Conservation (phyloP, 2,113 vertebrate species). For the Canis aureus region DNA sequence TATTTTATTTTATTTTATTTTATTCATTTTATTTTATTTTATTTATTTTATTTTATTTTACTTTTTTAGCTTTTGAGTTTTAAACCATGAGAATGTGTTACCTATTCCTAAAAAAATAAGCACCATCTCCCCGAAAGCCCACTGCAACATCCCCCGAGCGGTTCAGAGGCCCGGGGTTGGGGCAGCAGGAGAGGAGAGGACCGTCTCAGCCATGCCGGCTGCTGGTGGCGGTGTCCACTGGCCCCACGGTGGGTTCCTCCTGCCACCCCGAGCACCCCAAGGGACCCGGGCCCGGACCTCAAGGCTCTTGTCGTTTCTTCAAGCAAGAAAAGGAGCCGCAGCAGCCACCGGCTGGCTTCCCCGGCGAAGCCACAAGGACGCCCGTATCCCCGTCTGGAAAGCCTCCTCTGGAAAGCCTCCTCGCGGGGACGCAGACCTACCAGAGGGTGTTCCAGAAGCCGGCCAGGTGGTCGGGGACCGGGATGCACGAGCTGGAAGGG, state of each 20-base stretch:
- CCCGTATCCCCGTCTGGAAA: too few species aligned
- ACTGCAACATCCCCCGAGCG: too few species aligned
- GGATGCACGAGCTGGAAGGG: neutral
- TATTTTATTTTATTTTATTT: too few species aligned
- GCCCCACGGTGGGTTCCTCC: neutral
- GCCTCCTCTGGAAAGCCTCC: too few species aligned
- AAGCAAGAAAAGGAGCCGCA: neutral
- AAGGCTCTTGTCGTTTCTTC: neutral
- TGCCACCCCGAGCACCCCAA: neutral
- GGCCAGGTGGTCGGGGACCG: neutral
- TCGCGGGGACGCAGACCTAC: neutral
- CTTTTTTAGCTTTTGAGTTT: neutral
- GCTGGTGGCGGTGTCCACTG: neutral
- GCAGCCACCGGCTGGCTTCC: too few species aligned
- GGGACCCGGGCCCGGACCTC: neutral
- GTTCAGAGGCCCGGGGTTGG: neutral
- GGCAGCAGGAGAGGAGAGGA: neutral
- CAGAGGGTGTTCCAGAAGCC: neutral
- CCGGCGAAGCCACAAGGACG: neutral
- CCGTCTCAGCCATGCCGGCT: neutral
- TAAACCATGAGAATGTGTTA: neutral
- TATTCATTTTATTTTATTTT: too few species aligned
- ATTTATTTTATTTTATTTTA: too few species aligned
- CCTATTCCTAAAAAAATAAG: neutral
- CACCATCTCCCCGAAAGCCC: neutral